These are phyloP conservation scores for Chesias legatella DNA, from an alignment of 2,888 invertebrate species.

Conservation along the genomic window DNA sequence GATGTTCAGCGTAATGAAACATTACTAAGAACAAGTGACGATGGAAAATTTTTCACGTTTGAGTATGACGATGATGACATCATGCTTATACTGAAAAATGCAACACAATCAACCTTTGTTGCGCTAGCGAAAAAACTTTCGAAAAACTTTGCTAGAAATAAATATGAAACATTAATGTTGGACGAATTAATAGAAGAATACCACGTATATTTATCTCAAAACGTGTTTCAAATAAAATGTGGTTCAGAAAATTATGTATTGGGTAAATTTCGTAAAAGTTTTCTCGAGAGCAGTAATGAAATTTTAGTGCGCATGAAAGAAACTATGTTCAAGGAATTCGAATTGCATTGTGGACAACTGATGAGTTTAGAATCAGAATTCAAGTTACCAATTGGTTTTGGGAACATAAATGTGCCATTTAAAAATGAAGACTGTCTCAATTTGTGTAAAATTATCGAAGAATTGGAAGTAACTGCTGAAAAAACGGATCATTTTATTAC, in stretches of 20 bases:
- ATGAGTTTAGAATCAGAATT: background rate
- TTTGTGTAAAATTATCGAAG: background rate
- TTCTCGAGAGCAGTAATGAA: constrained; percentile 7
- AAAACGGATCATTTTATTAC: background rate
- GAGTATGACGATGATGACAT: constrained; percentile 6
- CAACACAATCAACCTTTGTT: background rate
- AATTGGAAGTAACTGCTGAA: background rate
- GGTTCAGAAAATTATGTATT: background rate
- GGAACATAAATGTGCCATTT: background rate
- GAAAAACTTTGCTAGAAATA: background rate
- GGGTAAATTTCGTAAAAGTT: constrained; percentile 8
- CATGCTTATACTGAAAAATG: constrained; percentile 3
- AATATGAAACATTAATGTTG: constrained; percentile 7
- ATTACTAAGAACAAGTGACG: background rate
- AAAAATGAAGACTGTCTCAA: background rate
- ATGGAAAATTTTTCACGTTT: constrained; percentile 7
- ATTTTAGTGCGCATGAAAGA: constrained; percentile 6
- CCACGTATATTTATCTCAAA: constrained; percentile 8
- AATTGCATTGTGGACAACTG: background rate
- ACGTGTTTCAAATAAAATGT: constrained; percentile 3
- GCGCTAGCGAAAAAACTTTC: constrained; percentile 4
- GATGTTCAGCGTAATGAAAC: constrained; percentile 4
- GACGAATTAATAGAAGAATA: constrained; percentile 6
- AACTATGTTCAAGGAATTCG: constrained; percentile 3
- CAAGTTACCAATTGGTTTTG: constrained; percentile 7